Base-by-base conservation (phyloP, 2,113 vertebrate species). In the Setophaga coronata region DNA sequence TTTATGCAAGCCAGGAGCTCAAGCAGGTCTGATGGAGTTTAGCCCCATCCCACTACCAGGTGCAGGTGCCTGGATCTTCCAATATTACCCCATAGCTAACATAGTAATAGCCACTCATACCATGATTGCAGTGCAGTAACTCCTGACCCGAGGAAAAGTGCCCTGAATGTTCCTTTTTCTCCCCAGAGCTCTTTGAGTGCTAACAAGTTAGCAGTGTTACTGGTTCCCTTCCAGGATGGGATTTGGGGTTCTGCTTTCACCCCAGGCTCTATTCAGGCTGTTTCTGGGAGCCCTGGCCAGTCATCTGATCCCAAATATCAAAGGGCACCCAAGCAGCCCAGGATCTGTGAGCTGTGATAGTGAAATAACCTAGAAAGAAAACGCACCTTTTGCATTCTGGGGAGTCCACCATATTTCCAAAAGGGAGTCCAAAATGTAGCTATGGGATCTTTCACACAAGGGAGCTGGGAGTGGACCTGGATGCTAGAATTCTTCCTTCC, bases 341-440 rank as follows among this genome's bases (percentile, higher is more conserved):
- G 38, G 43, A 56, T 65, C 23, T 57, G 50, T 57, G 12, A 77
- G n/a, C 12, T 15, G 18, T 60, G 31, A 19, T 26, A 40, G 3
- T 80, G 53, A 92, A 89, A 87, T 10, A 81, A 42, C 24, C 17
- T 45, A 50, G 76, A 90, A 69, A 56, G 31, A 51, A 90, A 77
- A 43, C 0, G 6, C 4, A 12, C 1, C 6, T 91, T 87, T 51
- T 17, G 7, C 42, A 47, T 51, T 64, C 20, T 40, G 40, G 36
- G 29, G 33, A 87, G n/a, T 31, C 21, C 47, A 48, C 23, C 19
- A 34, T 26, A 24, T 67, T 58, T 82, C 48, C 65, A 67, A 62
- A 78, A 73, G 25, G 3, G 0, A 54, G 9, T 84, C 51, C 20
- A 82, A 88, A 74, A 51, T 3, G 24, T 40, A 56, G 19, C 29